Base-by-base conservation (phyloP, 2,113 vertebrate species). In the Sclerurus mexicanus region DNA sequence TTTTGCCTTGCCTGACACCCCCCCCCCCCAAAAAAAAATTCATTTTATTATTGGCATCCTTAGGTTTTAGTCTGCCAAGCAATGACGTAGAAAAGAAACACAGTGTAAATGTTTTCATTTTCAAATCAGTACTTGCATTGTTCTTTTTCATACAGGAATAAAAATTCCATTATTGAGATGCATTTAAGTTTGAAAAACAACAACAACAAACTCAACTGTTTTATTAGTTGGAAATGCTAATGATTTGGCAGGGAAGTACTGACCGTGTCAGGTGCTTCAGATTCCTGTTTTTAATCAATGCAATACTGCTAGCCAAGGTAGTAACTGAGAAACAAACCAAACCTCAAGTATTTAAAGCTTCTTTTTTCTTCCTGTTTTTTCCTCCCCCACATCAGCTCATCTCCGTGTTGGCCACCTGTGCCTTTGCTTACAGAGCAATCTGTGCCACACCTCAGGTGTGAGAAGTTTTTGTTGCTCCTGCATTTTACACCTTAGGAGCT, bases 401-500 rank as follows among this genome's bases (percentile, higher is more conserved):
- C 6, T 40, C 52, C 5, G 0, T 25, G 19, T 40, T 71, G 62
- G 23, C 9, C 67, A 35, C 0, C 40, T 25, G 55, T 77, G 28
- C 59, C 39, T 83, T 39, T 53, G 7, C 14, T 68, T 42, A 31
- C 18, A 76, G 49, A 69, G 35, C 14, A 39, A 5, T 55, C 4
- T 27, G 25, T 85, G 56, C 47, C 5, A 0, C 33, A 4, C 12
- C 10, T n/a, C 35, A 4, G 7, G 4, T 40, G 40, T 52, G 37
- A 42, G 18, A 37, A 46, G 46, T 15, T 71, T 46, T n/a, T 63
- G 14, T 30, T n/a, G 4, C 7, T 14, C 30, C 30, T 64, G 6
- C 3, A 1, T 88, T 56, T 72, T 60, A 31, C 7, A 3, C 0
- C 0, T 11, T 39, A 33, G 58, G 25, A 75, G 10, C 30, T 52